Evolutionary conservation across 1,140 invertebrate genomes (phyloP).

Genomic region (Plutomurus gul): DNA sequence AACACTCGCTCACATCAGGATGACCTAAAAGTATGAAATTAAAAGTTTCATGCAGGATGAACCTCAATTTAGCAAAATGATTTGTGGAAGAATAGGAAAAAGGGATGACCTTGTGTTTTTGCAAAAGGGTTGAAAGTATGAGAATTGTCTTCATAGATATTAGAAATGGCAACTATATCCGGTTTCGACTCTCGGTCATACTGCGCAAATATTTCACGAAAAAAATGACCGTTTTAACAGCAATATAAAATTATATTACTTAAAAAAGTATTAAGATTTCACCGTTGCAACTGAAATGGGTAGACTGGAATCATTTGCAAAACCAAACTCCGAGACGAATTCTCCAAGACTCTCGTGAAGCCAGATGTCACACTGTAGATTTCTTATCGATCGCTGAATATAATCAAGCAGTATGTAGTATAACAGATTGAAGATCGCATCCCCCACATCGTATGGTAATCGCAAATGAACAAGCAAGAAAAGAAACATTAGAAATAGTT

Average conservation of each 20-base stretch:
- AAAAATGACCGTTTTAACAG: neutral
- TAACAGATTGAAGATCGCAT: neutral
- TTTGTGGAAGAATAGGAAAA: too few relatives aligned
- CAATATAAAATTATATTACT: conserved; percentile 37
- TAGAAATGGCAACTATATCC: conserved; percentile 50
- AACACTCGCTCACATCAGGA: conserved; percentile 52
- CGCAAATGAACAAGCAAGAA: neutral
- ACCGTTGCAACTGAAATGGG: conserved; percentile 53
- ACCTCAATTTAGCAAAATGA: too few relatives aligned
- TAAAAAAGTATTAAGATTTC: conserved; percentile 36
- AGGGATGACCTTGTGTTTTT: conserved; percentile 40
- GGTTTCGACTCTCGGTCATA: conserved; percentile 40
- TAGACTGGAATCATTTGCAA: conserved; percentile 51
- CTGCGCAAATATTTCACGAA: neutral
- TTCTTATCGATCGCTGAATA: conserved; percentile 45
- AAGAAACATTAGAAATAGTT: neutral
- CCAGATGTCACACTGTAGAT: conserved; percentile 53
- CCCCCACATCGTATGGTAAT: neutral
- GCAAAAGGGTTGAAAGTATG: conserved; percentile 46
- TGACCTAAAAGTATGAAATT: conserved; percentile 38
- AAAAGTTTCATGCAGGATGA: too few relatives aligned
- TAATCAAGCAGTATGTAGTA: neutral
- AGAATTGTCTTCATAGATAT: conserved; percentile 51
- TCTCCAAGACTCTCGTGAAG: conserved; percentile 51
- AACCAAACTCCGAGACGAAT: conserved; percentile 53